Evolutionary conservation across 2,113 vertebrate genomes (phyloP).

Genomic region (Trochalopteron elliotii): DNA sequence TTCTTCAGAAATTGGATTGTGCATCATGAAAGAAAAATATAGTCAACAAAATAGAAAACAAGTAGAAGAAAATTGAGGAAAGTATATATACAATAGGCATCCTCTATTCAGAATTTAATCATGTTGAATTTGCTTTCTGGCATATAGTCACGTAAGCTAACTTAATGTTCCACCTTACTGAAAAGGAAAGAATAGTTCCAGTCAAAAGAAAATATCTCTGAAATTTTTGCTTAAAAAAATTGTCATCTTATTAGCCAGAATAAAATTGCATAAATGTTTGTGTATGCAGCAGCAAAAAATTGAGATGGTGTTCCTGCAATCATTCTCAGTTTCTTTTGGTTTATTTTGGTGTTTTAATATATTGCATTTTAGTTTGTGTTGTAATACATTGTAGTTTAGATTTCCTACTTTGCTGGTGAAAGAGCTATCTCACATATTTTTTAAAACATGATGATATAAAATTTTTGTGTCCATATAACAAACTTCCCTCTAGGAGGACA

Average conservation of each 20-base stretch:
- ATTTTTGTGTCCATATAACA: background rate
- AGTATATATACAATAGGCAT: background rate
- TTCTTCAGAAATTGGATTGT: background rate
- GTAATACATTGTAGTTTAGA: background rate
- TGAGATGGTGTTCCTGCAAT: background rate
- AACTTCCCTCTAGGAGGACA: background rate
- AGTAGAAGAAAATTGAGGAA: background rate
- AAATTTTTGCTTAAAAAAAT: background rate
- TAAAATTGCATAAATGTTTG: background rate
- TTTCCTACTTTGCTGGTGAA: background rate
- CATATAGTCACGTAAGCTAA: rapidly evolving
- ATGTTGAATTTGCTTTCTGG: background rate
- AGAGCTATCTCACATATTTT: background rate
- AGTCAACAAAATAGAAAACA: background rate
- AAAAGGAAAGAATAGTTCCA: background rate
- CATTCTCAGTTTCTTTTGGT: background rate
- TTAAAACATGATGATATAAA: rapidly evolving
- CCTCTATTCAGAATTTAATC: background rate
- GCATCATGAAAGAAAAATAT: background rate
- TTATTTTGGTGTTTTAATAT: background rate
- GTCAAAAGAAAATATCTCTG: background rate
- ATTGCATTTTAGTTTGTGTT: background rate
- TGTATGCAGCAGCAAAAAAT: background rate
- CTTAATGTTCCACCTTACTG: background rate
- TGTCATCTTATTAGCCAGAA: background rate